These are phyloP conservation scores for Ctena decussata DNA, from an alignment of 2,888 invertebrate species.

Conservation along the genomic window DNA sequence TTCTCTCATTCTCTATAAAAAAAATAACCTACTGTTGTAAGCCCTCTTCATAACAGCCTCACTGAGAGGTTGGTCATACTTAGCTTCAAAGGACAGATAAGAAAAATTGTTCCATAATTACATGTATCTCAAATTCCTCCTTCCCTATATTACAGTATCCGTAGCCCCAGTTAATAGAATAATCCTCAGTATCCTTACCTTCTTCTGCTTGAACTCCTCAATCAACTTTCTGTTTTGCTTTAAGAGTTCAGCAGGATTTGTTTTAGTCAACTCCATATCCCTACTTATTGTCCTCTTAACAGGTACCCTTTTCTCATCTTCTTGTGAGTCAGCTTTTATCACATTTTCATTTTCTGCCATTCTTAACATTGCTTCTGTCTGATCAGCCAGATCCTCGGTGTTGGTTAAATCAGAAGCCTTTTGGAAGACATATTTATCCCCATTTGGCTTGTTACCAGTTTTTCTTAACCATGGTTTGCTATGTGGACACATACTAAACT, in stretches of 20 bases:
- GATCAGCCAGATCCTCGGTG: conserved; percentile 26
- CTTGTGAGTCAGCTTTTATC: conserved; percentile 19
- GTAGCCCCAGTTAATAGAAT: too few relatives aligned
- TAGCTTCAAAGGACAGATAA: too few relatives aligned
- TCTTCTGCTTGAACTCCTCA: conserved; percentile 74
- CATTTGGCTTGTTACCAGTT: neutral
- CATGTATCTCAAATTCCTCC: too few relatives aligned
- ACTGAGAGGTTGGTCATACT: too few relatives aligned
- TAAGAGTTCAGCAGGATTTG: conserved; percentile 63
- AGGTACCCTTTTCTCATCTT: conserved; percentile 34
- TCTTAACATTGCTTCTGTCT: conserved; percentile 48
- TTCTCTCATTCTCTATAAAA: too few relatives aligned
- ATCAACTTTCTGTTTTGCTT: conserved; percentile 76
- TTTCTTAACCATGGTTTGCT: conserved; percentile 33
- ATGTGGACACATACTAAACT: conserved; percentile 69
- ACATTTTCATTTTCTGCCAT: conserved; percentile 52
- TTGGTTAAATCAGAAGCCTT: neutral
- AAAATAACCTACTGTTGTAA: too few relatives aligned
- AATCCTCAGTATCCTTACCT: too few relatives aligned
- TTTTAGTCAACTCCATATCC: conserved; percentile 38
- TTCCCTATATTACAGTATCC: too few relatives aligned
- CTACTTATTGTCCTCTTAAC: conserved; percentile 58
- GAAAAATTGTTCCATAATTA: too few relatives aligned
- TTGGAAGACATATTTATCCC: neutral
- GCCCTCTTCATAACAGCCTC: too few relatives aligned